Evolutionary conservation across 2,797 vertebrate genomes (phyloP), one percentile per base, ranked within the genome.

Genomic region (Gobionotothen gibberifrons): DNA sequence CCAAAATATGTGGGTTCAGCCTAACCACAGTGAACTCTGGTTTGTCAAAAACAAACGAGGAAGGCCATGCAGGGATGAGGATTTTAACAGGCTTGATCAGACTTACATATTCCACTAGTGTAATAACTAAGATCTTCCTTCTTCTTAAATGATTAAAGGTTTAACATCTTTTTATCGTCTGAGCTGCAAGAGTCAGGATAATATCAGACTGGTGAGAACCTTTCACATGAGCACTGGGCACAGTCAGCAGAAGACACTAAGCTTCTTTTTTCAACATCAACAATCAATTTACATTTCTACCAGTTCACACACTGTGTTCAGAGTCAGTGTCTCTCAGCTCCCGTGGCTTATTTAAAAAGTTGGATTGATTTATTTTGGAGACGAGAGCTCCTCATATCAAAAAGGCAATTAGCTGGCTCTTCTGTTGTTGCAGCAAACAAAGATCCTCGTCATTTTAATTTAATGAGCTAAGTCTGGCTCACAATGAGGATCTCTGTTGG

Each of bases 1-100:
- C 93, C 91, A 93, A 88, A 90, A 89, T 69, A 87, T 89, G 88
- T 89, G 82, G 89, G 92, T 93, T 95, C 88, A 92, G 68, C 81
- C 85, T 84, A 93, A 92, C 90, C 89, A 89, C 78, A 76, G 51
- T 93, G 90, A 94, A 93, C 91, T 89, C 88, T 63, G 73, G 82
- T 80, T 78, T 15, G 65, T 85, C 85, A 82, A 87, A 90, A 89
- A 90, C 77, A 87, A 91, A 90, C 65, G 13, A 46, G 46, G 63
- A 75, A 65, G 79, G 62, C 79, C 49, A 70, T 58, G 65, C 48
- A 76, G 59, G 68, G 74, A 74, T 73, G 55, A 70, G 29, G 43
- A 11, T 73, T 79, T 79, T 52, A 75, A 77, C 69, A 79, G 49
- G 55, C 78, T 60, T 60, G 48, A 85, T 84, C 78, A 65, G 65